phyloP scores from a whole-genome alignment of 2,888 invertebrate species.

The Eilema depressum region DNA sequence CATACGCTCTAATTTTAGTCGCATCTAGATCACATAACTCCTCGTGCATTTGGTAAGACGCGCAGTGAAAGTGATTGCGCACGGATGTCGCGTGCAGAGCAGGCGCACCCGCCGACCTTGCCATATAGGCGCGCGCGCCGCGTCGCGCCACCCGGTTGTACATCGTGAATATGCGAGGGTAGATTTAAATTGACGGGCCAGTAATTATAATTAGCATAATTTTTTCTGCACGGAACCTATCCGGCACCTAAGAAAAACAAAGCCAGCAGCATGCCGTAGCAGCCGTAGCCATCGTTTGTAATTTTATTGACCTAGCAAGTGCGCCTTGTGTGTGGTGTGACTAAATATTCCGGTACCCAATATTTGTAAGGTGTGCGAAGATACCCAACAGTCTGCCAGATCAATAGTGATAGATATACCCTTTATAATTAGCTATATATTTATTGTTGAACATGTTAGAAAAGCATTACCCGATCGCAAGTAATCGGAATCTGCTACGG shows the following conservation, averaged over 20 bases:
- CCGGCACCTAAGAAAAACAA: no score
- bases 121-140: slow-evolving; percentile 69
- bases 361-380: neutral
- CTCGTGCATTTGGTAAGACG: slow-evolving; percentile 75
- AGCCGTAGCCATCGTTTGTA: neutral
- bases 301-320: neutral
- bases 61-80: slow-evolving; percentile 84
- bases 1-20: slow-evolving; percentile 19
- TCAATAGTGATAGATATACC: neutral
- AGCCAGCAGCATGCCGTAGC: neutral
- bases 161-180: slow-evolving; percentile 41
- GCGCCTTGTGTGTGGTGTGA: neutral
- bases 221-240: neutral
- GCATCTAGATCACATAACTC: slow-evolving; percentile 53
- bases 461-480: no score
- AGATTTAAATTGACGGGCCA: slow-evolving; percentile 22
- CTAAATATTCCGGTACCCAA: neutral
- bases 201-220: neutral
- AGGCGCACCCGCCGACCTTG: slow-evolving; percentile 80
- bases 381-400: neutral
- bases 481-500: no score
- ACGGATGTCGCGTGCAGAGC: slow-evolving; percentile 77
- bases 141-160: slow-evolving; percentile 47
- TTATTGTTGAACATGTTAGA: neutral
- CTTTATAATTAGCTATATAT: neutral